phyloP scores from a whole-genome alignment of 2,113 vertebrate species.

The Oplegnathus fasciatus region DNA sequence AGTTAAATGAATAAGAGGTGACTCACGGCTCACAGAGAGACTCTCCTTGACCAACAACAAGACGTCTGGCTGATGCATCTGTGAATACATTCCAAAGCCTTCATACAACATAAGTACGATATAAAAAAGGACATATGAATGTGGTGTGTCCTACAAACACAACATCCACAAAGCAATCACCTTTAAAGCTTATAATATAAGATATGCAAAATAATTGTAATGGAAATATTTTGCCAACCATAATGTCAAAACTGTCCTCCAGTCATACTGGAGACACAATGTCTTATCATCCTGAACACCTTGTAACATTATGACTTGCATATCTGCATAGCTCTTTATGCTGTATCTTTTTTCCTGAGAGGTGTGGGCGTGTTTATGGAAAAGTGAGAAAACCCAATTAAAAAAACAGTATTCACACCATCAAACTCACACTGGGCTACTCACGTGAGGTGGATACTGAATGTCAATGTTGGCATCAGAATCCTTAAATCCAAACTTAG shows the following conservation, averaged over 20 bases:
- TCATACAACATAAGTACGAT: conserved; percentile 63
- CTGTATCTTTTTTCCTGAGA: not conserved
- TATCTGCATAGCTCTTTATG: not conserved
- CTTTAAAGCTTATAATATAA: not conserved
- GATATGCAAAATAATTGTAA: not conserved
- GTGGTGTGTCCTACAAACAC: conserved; percentile 1
- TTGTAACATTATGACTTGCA: not conserved
- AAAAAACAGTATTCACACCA: conserved; percentile 13
- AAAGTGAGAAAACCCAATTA: not conserved
- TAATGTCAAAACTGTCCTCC: not conserved
- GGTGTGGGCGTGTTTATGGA: not conserved
- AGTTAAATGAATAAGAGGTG: conserved; percentile 12
- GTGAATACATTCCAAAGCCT: conserved; percentile 81
- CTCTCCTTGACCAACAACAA: conserved; percentile 92
- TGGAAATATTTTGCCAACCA: not conserved
- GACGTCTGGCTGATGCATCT: conserved; percentile 97
- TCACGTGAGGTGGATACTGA: conserved; percentile 91
- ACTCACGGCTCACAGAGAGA: conserved; percentile 92
- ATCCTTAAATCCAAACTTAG: conserved; percentile 93
- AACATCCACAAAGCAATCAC: conserved; percentile 6
- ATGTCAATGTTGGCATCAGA: conserved; percentile 96
- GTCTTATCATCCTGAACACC: not conserved
- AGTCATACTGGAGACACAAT: not conserved
- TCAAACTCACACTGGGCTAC: conserved; percentile 76
- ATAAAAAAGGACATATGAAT: conserved; percentile 37